phyloP scores from a whole-genome alignment of 2,797 vertebrate genomes.

The Holocentrus rufus region DNA sequence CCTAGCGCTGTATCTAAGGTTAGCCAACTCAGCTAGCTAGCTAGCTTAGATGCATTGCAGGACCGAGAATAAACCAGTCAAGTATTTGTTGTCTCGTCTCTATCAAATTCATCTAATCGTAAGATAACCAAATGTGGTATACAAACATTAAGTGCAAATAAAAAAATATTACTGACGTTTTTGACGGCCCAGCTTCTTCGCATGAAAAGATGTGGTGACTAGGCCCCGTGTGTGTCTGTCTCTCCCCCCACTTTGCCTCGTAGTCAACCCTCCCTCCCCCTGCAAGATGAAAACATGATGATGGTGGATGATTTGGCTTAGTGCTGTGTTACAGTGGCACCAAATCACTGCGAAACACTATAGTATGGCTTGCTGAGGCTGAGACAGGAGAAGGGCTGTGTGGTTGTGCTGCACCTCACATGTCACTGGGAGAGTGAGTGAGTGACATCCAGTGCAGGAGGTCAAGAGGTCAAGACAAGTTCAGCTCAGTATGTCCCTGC shows the following conservation, averaged over 20 bases:
- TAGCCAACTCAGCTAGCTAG: slow-evolving; percentile 61
- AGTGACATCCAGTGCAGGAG: slow-evolving; percentile 56
- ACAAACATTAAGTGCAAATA: slow-evolving; percentile 8
- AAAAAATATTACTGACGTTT: slow-evolving; percentile 71
- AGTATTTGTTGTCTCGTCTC: accelerated
- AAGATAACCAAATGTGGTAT: accelerated
- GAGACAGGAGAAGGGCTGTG: slow-evolving; percentile 1
- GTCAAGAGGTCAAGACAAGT: slow-evolving; percentile 76
- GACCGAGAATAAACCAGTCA: background rate
- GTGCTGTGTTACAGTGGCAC: slow-evolving; percentile 37
- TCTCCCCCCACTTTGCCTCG: slow-evolving; percentile 71
- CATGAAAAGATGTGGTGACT: slow-evolving; percentile 78
- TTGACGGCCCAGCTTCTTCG: slow-evolving; percentile 70
- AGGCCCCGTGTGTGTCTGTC: slow-evolving; percentile 68
- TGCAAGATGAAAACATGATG: slow-evolving; percentile 74
- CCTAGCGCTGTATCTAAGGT: slow-evolving; percentile 26
- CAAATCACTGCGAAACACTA: background rate
- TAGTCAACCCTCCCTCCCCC: slow-evolving; percentile 74
- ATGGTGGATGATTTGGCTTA: slow-evolving; percentile 65
- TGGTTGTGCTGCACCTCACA: slow-evolving; percentile 39
- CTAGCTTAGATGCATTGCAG: slow-evolving; percentile 26
- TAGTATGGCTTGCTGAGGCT: background rate
- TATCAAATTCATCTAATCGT: accelerated
- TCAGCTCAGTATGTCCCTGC: slow-evolving; percentile 49
- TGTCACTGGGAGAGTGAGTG: slow-evolving; percentile 31